Percentiles rank a stretch among this genome's conserved stretches.
These are phyloP conservation scores for Apostichopus leukothele DNA, from an alignment of 53 echinoderm and acorn worm genomes.

Conservation along the genomic window DNA sequence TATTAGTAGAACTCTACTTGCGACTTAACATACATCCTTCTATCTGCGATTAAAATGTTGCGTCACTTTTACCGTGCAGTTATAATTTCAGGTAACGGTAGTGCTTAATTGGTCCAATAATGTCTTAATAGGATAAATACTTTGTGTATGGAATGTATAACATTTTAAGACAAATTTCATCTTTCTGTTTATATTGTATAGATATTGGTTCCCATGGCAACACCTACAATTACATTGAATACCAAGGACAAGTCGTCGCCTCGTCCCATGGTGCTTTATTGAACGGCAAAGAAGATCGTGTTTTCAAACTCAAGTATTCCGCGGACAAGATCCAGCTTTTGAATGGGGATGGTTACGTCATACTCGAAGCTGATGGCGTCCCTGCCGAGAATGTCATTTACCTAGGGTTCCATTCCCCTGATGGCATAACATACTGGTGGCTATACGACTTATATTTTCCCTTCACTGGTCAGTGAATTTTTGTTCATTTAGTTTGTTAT, in stretches of 20 bases:
- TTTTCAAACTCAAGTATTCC: background rate
- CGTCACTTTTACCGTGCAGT: no score
- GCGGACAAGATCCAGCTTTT: background rate
- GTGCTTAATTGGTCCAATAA: no score
- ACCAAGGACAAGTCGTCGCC: background rate
- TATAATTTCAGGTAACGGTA: no score
- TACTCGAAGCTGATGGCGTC: constrained; percentile 8
- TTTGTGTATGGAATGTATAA: no score
- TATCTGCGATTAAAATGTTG: no score
- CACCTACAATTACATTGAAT: background rate
- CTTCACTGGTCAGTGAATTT: background rate
- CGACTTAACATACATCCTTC: no score
- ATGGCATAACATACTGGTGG: constrained; percentile 21
- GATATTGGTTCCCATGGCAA: constrained; percentile 11
- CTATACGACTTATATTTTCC: constrained; percentile 21
- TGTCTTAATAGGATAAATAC: no score
- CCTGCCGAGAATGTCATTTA: background rate
- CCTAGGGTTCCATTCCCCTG: constrained; percentile 17
- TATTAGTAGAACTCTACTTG: no score
- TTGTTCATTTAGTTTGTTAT: no score
- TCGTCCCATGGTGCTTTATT: background rate
- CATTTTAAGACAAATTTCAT: background rate
- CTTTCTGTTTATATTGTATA: background rate
- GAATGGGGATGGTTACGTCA: background rate
- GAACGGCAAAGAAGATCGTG: background rate